These are phyloP conservation scores for Hipposideros larvatus DNA, from an alignment of 2,797 vertebrate species.

Conservation along the genomic window DNA sequence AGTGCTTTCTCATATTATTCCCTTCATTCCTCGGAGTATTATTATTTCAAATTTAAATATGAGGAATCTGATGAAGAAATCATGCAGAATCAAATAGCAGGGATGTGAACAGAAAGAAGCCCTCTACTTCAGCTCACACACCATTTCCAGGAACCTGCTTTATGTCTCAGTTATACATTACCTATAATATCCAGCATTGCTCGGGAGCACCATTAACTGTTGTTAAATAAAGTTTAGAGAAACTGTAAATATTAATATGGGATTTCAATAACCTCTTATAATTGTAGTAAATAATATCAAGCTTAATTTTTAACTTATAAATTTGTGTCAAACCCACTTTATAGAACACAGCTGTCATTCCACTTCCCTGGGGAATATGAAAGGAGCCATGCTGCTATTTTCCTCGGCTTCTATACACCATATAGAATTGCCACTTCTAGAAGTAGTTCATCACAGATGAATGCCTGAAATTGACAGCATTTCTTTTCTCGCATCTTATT, in stretches of 20 bases:
- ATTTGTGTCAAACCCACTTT: conserved; percentile 24
- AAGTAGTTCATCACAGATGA: conserved; percentile 2
- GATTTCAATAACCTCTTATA: neutral
- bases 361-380: neutral
- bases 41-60: conserved; percentile 34
- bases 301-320: conserved; percentile 17
- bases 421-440: neutral
- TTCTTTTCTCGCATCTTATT: neutral
- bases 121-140: neutral
- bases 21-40: conserved; percentile 13
- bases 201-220: conserved; percentile 7
- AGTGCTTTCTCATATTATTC: conserved; percentile 38
- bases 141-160: neutral
- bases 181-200: neutral
- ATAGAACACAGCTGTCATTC: conserved; percentile 1
- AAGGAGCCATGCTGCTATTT: neutral
- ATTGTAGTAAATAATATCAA: conserved; percentile 53
- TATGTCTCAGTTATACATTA: neutral
- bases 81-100: neutral
- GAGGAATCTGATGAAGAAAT: neutral
- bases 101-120: neutral
- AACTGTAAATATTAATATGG: conserved; percentile 46
- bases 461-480: neutral
- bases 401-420: neutral
- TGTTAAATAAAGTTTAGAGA: conserved; percentile 61